These are phyloP conservation scores for Lepetodrilus schrolli DNA, from an alignment of 2,888 invertebrate species.

Conservation along the genomic window DNA sequence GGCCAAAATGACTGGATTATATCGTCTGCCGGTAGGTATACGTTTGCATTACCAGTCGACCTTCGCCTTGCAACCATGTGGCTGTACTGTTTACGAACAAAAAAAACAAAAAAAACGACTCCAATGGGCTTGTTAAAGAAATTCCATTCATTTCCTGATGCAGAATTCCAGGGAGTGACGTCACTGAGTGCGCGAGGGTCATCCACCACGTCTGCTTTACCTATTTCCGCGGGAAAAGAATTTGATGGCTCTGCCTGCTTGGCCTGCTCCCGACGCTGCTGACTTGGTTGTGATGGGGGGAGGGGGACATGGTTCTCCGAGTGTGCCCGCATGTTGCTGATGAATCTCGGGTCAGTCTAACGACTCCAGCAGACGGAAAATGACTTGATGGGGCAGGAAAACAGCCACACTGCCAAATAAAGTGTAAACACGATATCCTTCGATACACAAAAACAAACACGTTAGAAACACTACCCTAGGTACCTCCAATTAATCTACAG, in stretches of 20 bases:
- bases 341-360: no score
- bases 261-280: no score
- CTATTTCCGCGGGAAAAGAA: neutral
- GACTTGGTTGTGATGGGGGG: no score
- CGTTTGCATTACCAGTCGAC: neutral
- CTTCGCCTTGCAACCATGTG: neutral
- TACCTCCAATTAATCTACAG: no score
- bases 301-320: no score
- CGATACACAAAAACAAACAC: no score
- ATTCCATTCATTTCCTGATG: conserved; percentile 11
- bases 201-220: neutral
- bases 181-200: neutral
- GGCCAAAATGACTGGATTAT: conserved; percentile 12
- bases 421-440: no score
- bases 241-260: neutral
- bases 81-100: neutral
- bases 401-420: no score
- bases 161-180: neutral
- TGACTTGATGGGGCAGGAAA: no score
- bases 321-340: no score
- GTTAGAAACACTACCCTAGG: no score
- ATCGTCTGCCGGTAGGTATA: neutral
- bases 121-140: neutral
- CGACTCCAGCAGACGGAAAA: no score
- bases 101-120: neutral